A percentile compares a stretch with the other conserved stretches of the same genome.
These are phyloP conservation scores for Andrena fulva DNA, from an alignment of 2,888 invertebrate species.

Conservation along the genomic window DNA sequence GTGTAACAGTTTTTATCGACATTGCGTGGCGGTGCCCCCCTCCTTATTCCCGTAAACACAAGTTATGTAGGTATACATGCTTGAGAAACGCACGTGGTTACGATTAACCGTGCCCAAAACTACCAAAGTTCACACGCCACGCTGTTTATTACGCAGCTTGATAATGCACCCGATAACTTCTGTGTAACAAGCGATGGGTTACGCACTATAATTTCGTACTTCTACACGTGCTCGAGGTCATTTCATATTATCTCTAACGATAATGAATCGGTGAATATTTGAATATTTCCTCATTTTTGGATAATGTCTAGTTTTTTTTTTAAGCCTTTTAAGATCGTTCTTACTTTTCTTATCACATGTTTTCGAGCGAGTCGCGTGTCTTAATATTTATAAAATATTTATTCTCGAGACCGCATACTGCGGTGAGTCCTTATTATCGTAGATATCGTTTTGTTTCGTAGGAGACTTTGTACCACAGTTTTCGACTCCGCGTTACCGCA, in stretches of 20 bases:
- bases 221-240: background rate
- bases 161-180: background rate
- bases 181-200: background rate
- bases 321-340: background rate
- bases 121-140: background rate
- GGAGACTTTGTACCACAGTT: too few relatives aligned
- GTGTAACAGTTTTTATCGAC: constrained; percentile 3
- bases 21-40: background rate
- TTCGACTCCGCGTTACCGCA: too few relatives aligned
- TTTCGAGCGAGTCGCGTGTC: too few relatives aligned
- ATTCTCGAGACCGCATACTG: too few relatives aligned
- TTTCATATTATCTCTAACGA: too few relatives aligned
- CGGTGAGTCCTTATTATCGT: too few relatives aligned
- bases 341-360: too few relatives aligned
- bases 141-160: background rate
- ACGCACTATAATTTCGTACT: background rate
- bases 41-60: background rate
- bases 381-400: too few relatives aligned
- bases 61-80: background rate
- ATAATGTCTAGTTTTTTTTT: background rate
- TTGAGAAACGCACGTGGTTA: background rate
- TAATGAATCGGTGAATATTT: too few relatives aligned
- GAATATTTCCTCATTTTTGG: too few relatives aligned
- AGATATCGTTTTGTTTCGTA: too few relatives aligned
- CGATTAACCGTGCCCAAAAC: constrained; percentile 14